Percentiles rank a stretch among this genome's conserved stretches.
phyloP scores from a whole-genome alignment of 2,113 vertebrate species.

The Pithys albifrons region DNA sequence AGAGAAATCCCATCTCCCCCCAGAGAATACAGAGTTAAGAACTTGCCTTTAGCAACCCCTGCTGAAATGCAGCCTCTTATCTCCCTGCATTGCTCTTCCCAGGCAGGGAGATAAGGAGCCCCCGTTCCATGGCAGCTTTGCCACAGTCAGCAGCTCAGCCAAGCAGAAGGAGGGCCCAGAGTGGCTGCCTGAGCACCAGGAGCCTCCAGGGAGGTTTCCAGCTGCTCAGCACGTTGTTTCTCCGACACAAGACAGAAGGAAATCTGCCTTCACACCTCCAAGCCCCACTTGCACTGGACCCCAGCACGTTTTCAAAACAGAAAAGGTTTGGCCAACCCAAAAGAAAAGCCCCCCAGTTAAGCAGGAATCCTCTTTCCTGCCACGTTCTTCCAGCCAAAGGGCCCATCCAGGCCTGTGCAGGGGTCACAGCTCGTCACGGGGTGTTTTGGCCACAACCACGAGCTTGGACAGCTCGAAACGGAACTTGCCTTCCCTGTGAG shows the following conservation, averaged over 20 bases:
- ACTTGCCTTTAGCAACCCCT: background rate
- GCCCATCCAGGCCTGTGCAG: background rate
- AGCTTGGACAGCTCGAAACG: constrained; percentile 90
- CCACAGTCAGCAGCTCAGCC: background rate
- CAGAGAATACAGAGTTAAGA: background rate
- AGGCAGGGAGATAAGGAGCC: constrained; percentile 39
- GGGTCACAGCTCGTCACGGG: constrained; percentile 84
- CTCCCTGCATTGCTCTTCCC: background rate
- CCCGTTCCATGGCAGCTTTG: background rate
- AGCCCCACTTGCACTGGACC: background rate
- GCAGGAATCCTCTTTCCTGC: background rate
- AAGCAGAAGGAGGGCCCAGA: background rate
- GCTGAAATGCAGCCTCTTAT: constrained; percentile 39
- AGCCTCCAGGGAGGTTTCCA: background rate
- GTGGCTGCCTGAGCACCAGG: background rate
- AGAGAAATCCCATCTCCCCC: background rate
- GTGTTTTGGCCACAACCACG: constrained; percentile 77
- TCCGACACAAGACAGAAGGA: background rate
- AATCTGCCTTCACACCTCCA: background rate
- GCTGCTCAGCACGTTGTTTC: background rate
- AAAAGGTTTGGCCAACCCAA: background rate
- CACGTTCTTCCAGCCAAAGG: rapidly evolving
- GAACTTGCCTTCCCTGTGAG: constrained; percentile 89
- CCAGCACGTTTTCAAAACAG: background rate
- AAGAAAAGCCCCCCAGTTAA: background rate